Evolutionary conservation across 2,797 vertebrate genomes (phyloP).

Genomic region (Crax fasciolata): DNA sequence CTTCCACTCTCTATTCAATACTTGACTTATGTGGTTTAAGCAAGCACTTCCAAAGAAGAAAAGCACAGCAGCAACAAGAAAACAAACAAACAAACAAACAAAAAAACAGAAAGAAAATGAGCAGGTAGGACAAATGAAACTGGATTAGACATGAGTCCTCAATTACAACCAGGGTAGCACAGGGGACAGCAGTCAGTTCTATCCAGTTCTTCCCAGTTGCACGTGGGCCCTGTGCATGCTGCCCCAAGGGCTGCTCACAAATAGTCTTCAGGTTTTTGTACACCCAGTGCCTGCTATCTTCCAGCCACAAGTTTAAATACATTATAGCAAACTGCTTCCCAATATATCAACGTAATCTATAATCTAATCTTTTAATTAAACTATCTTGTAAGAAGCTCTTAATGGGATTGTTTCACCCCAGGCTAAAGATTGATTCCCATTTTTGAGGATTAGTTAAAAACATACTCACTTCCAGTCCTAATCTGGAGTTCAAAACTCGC

Average conservation of each 20-base stretch:
- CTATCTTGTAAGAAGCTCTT: background rate
- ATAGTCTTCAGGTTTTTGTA: background rate
- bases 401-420: background rate
- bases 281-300: background rate
- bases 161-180: background rate
- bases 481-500: background rate
- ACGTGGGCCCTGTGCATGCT: background rate
- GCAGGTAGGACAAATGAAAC: background rate
- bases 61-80: background rate
- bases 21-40: background rate
- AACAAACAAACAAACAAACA: background rate
- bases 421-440: background rate
- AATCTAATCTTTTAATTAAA: background rate
- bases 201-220: background rate
- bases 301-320: background rate
- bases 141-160: background rate
- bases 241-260: background rate
- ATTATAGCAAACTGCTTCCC: background rate
- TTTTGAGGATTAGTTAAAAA: background rate
- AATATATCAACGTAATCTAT: background rate
- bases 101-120: background rate
- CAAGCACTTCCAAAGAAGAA: background rate
- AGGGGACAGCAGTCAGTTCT: rapidly evolving
- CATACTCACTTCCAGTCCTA: background rate
- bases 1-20: background rate